Base-by-base conservation (phyloP, 2,113 vertebrate species). In the Ictidomys tridecemlineatus region DNA sequence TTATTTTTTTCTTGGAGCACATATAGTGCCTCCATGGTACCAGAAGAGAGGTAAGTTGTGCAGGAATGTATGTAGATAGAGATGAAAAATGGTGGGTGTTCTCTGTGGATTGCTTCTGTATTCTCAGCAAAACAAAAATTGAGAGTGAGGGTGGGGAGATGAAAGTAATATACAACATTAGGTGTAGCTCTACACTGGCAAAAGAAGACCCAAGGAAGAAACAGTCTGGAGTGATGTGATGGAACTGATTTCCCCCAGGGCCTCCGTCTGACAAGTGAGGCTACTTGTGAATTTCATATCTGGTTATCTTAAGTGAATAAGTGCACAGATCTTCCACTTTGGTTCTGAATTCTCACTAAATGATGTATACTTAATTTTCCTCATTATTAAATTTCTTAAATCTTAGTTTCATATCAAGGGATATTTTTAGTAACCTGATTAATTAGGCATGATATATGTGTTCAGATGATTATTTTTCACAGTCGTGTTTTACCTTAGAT, bases 341-440 rank as follows among this genome's bases (percentile, higher is more conserved):
- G 69, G 67, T 58, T 93, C 42, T 76, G 42, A n/a, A n/a, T 51
- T 86, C 58, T 91, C 74, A 51, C 5, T 77, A 63, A 51, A 82
- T n/a, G 34, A 82, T 37, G 30, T 56, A 39, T 77, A 42, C 39
- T 82, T 85, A 63, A 8, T 37, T 90, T 76, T 89, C 61, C 28
- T 63, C 61, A 63, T 26, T 87, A 30, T 74, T 74, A 74, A 65
- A 56, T 73, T 79, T 93, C 63, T 93, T 65, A 56, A 6, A 26
- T 85, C 51, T 85, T 93, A 89, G n/a, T 73, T 96, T 85, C 26
- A 45, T 37, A 85, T 80, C 32, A 58, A 77, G 72, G 91, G 85
- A 24, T 77, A 82, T 65, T 78, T 89, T 85, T 96, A 72, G 56
- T 20, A 9, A 63, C 51, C 73, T 96, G 30, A n/a, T n/a, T 85